phyloP scores from a whole-genome alignment of 37 sponge, comb jelly and placozoan genomes.

The Amphimedon queenslandica region DNA sequence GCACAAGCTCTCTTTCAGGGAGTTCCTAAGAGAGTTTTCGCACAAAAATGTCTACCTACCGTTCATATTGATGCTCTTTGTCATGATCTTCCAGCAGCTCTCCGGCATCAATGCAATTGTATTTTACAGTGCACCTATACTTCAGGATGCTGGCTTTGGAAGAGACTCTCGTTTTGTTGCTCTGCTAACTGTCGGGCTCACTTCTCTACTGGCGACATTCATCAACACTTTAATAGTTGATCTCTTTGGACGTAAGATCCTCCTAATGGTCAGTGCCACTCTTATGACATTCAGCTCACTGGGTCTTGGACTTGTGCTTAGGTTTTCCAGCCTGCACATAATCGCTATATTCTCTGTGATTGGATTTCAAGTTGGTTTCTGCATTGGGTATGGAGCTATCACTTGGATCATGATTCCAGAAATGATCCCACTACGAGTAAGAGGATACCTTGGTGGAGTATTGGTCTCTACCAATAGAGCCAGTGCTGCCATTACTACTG shows the following conservation, averaged over 20 bases:
- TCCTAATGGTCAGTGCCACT: slow-evolving; percentile 39
- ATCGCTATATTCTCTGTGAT: slow-evolving; percentile 45
- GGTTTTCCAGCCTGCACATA: too few relatives aligned
- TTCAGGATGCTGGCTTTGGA: slow-evolving; percentile 8
- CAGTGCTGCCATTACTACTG: too few relatives aligned
- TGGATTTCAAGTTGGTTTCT: slow-evolving; percentile 36
- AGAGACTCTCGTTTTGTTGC: slow-evolving; percentile 16
- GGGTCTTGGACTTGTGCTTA: slow-evolving; percentile 28
- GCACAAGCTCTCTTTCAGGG: background rate
- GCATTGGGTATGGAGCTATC: too few relatives aligned
- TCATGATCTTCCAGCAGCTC: slow-evolving; percentile 80
- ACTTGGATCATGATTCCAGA: too few relatives aligned
- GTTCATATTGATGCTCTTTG: slow-evolving; percentile 8
- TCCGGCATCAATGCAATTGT: slow-evolving; percentile 74
- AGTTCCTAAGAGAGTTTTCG: background rate
- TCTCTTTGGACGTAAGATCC: slow-evolving; percentile 51
- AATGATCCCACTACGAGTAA: too few relatives aligned
- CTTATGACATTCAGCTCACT: slow-evolving; percentile 45
- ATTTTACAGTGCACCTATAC: slow-evolving; percentile 55
- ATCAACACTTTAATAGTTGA: slow-evolving; percentile 68
- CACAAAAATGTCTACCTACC: background rate
- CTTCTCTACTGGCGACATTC: slow-evolving; percentile 37
- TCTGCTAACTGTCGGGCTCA: slow-evolving; percentile 36
- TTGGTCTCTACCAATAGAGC: too few relatives aligned
- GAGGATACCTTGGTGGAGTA: too few relatives aligned